Evolutionary conservation across 2,888 invertebrate species (phyloP), one percentile per base, ranked within the genome.

Genomic region (Globia sparganii): DNA sequence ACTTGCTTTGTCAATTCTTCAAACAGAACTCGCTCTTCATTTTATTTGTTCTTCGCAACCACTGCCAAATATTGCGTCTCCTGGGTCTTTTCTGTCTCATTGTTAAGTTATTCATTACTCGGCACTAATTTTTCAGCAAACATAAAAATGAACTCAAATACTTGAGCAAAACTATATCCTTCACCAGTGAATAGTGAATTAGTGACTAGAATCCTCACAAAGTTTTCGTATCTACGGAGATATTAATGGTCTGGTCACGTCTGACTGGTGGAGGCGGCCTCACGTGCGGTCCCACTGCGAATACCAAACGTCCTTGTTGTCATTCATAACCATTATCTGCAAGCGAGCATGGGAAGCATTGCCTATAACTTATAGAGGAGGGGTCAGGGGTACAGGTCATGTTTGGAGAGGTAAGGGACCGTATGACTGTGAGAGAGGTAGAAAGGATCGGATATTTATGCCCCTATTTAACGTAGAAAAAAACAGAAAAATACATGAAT

Each of bases 321-420:
- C 85, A 86, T 86, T 86, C 83, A 86, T 86, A 85, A 78, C 85
- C 80, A 84, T 77, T 83, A 73, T 80, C 74, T 83, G 78, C 75
- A 68, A 72, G 79, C 61, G 37, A 71, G 77, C 82, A 78, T 85
- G 84, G 71, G 75, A 79, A 84, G 74, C 79, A 62, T 69, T 56
- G 40, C 75, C 58, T 37, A 15, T 56, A 65, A 81, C 37, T 69
- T 75, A 53, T 73, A 28, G 53, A 34, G 58, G 73, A 40, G 21
- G 59, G 73, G 59, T 84, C 76, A 77, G 21, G 61, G 64, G 77
- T 74, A 34, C 72, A 77, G 40, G 62, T 64, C 56, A 72, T 69
- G 68, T 61, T 77, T 49, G 13, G 8, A 72, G 25, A 43, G 43
- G 31, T 34, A 40, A 49, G 49, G 59, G 34, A 34, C 21, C 8